Conservation (phyloP, 2,888 invertebrate genomes). For the Cephalotes varians region DNA sequence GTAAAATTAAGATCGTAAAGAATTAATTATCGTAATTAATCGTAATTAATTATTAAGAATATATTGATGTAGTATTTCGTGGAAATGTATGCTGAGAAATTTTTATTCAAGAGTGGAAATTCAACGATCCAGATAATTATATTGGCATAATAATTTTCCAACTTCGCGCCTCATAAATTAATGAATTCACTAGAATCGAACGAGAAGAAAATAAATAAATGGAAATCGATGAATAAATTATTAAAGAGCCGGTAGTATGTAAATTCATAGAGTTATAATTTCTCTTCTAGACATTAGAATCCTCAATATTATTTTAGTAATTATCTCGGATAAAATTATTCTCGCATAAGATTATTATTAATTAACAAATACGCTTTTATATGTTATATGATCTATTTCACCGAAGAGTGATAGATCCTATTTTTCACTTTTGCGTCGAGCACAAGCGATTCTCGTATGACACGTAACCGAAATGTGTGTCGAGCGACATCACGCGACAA, state of each 20-base stretch:
- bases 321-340: not conserved
- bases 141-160: slow-evolving; percentile 39
- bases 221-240: slow-evolving; percentile 48
- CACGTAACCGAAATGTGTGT: slow-evolving; percentile 29
- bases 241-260: slow-evolving; percentile 1
- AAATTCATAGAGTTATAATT: slow-evolving; percentile 2
- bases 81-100: not conserved
- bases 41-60: slow-evolving; percentile 25
- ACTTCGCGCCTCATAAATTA: slow-evolving; percentile 7
- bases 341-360: not conserved
- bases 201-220: slow-evolving; percentile 32
- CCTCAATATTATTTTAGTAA: slow-evolving; percentile 16
- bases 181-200: slow-evolving; percentile 18
- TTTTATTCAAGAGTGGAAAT: not conserved
- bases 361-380: not conserved
- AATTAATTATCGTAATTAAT: no score
- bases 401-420: not conserved
- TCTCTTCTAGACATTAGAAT: not conserved
- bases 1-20: slow-evolving; percentile 34
- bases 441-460: slow-evolving; percentile 8
- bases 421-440: slow-evolving; percentile 8
- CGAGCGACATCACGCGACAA: slow-evolving; percentile 17
- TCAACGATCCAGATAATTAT: slow-evolving; percentile 17
- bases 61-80: not conserved
- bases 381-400: not conserved